Evolutionary conservation across 1,140 invertebrate genomes (phyloP).

Genomic region (Hormaphis cornu): DNA sequence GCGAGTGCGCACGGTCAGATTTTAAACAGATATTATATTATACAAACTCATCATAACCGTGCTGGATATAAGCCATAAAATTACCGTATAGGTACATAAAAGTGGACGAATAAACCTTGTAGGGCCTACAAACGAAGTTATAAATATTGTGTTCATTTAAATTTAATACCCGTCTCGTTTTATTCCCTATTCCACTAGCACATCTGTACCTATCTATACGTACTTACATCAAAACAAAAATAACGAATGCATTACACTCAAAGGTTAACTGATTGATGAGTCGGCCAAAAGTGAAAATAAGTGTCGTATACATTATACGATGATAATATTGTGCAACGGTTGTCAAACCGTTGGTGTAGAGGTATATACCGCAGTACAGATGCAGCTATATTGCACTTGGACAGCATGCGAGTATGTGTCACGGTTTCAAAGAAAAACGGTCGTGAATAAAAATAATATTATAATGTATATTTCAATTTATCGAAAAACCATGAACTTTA

Average conservation of each 20-base stretch:
- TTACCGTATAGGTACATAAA: no score
- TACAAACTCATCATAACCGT: no score
- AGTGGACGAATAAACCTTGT: neutral
- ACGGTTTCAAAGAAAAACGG: neutral
- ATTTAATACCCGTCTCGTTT: neutral
- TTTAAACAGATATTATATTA: no score
- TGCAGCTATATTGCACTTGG: no score
- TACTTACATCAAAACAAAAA: no score
- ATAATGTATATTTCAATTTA: conserved; percentile 18
- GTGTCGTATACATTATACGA: neutral
- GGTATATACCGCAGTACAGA: no score
- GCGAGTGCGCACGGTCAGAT: no score
- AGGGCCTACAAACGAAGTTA: neutral
- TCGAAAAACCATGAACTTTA: conserved; percentile 5
- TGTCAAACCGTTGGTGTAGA: neutral
- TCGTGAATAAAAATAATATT: neutral
- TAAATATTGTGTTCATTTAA: neutral
- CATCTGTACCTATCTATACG: neutral
- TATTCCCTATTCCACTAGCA: neutral
- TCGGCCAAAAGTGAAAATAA: conserved; percentile 19
- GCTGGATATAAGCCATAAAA: no score
- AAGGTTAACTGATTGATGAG: conserved; percentile 14
- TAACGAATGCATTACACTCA: neutral
- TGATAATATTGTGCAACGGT: conserved; percentile 6
- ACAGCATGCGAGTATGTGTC: neutral